Conservation (phyloP, 1,140 invertebrate genomes). For the Lucilia sericata region DNA sequence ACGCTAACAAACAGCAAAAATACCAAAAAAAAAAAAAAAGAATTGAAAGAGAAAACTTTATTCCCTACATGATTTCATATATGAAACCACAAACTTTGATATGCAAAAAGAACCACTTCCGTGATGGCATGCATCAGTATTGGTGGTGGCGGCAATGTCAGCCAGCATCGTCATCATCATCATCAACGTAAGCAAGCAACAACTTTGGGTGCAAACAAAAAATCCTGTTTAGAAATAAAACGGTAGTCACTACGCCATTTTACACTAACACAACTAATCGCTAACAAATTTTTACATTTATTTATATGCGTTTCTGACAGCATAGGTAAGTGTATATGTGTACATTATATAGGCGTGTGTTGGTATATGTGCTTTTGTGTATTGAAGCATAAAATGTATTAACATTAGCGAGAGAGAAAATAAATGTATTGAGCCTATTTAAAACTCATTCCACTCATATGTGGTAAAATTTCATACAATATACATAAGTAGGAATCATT, state of each 20-base stretch:
- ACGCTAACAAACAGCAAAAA: not conserved
- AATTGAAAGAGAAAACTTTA: conserved; percentile 17
- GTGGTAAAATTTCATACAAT: not conserved
- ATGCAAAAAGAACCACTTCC: conserved; percentile 44
- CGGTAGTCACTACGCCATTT: conserved; percentile 28
- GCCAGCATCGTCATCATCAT: not conserved
- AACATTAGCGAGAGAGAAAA: not conserved
- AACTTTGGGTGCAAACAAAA: not conserved
- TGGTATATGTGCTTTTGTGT: not conserved
- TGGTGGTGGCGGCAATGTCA: not conserved
- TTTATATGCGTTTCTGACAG: not conserved
- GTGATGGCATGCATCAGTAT: conserved; percentile 37
- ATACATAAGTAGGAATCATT: not conserved
- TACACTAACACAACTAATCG: conserved; percentile 40
- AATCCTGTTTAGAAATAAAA: conserved; percentile 2
- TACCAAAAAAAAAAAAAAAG: not conserved
- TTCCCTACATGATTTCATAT: conserved; percentile 41
- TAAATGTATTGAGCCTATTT: conserved; percentile 22
- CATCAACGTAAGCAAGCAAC: not conserved
- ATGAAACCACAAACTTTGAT: conserved; percentile 38
- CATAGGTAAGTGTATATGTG: not conserved
- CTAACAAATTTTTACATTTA: conserved; percentile 25
- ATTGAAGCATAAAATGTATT: conserved; percentile 23
- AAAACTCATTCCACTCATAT: conserved; percentile 14
- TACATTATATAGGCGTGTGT: not conserved